These are phyloP conservation scores for Drosophila siamana DNA, from an alignment of 2,888 invertebrate genomes.

Conservation along the genomic window DNA sequence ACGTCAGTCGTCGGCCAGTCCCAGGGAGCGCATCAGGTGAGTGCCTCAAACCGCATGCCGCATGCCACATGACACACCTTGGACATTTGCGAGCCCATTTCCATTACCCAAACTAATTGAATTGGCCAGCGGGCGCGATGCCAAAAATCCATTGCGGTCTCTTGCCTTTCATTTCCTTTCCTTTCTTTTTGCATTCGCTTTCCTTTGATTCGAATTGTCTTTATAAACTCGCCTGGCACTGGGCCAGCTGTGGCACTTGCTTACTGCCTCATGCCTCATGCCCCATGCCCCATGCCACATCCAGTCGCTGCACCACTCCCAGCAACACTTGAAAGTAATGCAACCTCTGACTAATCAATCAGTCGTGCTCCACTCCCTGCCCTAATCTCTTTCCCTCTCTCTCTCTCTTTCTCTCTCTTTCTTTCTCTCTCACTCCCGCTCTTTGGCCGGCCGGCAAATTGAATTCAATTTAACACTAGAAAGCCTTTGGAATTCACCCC, in stretches of 20 bases:
- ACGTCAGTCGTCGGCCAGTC: slow-evolving; percentile 49
- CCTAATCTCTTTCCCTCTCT: background rate
- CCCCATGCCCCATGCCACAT: slow-evolving; percentile 21
- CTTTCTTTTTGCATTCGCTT: slow-evolving; percentile 1
- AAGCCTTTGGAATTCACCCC: slow-evolving; percentile 20
- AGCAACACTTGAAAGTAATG: slow-evolving; percentile 54
- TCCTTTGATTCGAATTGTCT: slow-evolving; percentile 60
- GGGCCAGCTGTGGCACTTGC: slow-evolving; percentile 47
- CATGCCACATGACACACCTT: slow-evolving; percentile 18
- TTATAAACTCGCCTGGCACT: slow-evolving; percentile 60
- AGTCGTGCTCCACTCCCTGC: slow-evolving; percentile 27
- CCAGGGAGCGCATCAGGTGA: slow-evolving; percentile 81
- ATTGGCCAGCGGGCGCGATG: slow-evolving; percentile 54
- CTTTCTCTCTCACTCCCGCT: background rate
- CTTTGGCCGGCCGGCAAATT: slow-evolving; percentile 35
- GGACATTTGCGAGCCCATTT: slow-evolving; percentile 8
- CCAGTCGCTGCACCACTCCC: slow-evolving; percentile 35
- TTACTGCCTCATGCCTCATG: too few relatives aligned
- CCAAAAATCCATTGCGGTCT: slow-evolving; percentile 43
- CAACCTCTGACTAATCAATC: slow-evolving; percentile 67
- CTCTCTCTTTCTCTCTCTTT: background rate
- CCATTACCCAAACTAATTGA: slow-evolving; percentile 60
- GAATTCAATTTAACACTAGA: slow-evolving; percentile 56
- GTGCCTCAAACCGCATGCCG: slow-evolving; percentile 38
- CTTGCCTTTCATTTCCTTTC: background rate